Evolutionary conservation across 2,888 invertebrate species (phyloP), one percentile per base, ranked within the genome.

Genomic region (Syrista parreyssii): DNA sequence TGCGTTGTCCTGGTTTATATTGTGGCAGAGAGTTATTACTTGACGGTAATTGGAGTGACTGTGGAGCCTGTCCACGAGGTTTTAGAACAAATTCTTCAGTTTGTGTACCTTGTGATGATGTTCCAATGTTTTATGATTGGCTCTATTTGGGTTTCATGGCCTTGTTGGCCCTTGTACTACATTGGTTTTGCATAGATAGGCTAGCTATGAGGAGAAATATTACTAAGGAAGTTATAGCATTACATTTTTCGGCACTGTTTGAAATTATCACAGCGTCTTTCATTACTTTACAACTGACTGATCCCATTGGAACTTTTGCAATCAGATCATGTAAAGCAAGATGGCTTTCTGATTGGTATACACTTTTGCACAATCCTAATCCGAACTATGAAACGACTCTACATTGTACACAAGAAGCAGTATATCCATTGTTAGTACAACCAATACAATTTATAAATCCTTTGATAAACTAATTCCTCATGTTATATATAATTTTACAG

Each of bases 331-430:
- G 99, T 89, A 93, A 94, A 11, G 96, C 97, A 0, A 93, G 94
- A 78, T 94, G 95, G 68, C 92, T 99, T 33, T 96, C 98, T 0
- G 99, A 99, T 92, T 99, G 99, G 99, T 99, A 99, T 90, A 98
- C 99, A 0, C 92, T 99, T 84, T 94, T 99, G 80, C 95, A 98
- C 88, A 99, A 99, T 92, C 99, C 99, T 11, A 95, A 95, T 83
- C 98, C 98, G 0, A 96, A 98, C 91, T 99, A 98, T 92, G 96
- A 96, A 79, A 94, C 95, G 81, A 96, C 96, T 31, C 91, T 99
- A 76, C 96, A 98, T 92, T 99, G 99, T 91, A 98, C 99, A 0
- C 98, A 99, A 89, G 99, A 99, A 92, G 98, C 98, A 78, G 98
- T 99, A 0, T 99, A 98, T 93, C 99, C 99, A 73, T 92, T 99